These are phyloP conservation scores for Tridacna gigas DNA, from an alignment of 2,888 invertebrate genomes.

Conservation along the genomic window DNA sequence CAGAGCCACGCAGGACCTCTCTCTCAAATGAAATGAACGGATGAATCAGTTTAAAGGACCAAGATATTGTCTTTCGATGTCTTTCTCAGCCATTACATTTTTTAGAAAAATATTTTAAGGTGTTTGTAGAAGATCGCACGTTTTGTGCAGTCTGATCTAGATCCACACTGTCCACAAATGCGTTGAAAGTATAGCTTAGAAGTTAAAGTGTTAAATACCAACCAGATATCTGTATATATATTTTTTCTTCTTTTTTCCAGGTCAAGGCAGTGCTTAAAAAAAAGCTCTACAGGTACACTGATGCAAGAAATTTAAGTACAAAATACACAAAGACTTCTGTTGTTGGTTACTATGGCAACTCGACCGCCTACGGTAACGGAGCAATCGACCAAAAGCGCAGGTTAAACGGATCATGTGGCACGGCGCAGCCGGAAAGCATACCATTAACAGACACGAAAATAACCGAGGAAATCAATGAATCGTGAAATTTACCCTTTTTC, in stretches of 20 bases:
- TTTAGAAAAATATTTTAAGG: too few relatives aligned
- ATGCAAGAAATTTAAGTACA: conserved; percentile 73
- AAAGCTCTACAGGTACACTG: conserved; percentile 72
- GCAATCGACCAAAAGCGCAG: conserved; percentile 28
- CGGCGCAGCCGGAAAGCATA: conserved; percentile 32
- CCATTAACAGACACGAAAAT: conserved; percentile 34
- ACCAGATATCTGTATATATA: background rate
- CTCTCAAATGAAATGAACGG: too few relatives aligned
- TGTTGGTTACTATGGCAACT: conserved; percentile 43
- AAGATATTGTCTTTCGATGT: too few relatives aligned
- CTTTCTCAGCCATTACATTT: too few relatives aligned
- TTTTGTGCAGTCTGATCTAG: background rate
- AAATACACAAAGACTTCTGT: conserved; percentile 76
- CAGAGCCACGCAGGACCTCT: too few relatives aligned
- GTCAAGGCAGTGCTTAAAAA: conserved; percentile 75
- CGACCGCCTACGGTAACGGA: conserved; percentile 40
- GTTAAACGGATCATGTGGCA: background rate
- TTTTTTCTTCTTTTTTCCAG: conserved; percentile 51
- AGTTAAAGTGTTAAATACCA: background rate
- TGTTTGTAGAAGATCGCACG: too few relatives aligned
- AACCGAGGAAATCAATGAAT: conserved; percentile 15
- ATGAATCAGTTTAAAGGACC: too few relatives aligned
- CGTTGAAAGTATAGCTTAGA: background rate
- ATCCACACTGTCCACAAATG: background rate
- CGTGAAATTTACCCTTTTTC: conserved; percentile 5